Conservation (phyloP, 92 coral and sea anemone genomes). For the Hydrozoanthus gracilis region DNA sequence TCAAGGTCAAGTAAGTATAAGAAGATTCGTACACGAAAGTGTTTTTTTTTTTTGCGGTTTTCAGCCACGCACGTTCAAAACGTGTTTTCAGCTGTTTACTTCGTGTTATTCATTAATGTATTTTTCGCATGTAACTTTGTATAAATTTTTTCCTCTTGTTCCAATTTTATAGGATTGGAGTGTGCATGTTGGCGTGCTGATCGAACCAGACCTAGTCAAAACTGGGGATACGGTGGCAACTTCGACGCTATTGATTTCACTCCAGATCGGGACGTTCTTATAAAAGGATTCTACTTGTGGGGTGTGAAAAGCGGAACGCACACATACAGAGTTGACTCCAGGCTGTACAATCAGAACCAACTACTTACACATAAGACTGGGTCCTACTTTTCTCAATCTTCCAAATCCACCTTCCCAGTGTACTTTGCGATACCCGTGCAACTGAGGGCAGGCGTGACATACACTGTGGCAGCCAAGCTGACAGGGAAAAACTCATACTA, state of each 20-base stretch:
- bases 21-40: no score
- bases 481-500: neutral
- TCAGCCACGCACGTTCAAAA: no score
- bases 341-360: constrained; percentile 49
- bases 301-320: constrained; percentile 25
- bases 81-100: no score
- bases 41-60: no score
- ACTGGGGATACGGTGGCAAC: neutral
- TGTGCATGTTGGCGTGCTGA: constrained; percentile 54
- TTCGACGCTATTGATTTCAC: constrained; percentile 47
- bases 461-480: constrained; percentile 44
- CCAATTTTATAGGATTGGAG: neutral
- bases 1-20: no score
- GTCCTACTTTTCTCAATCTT: constrained; percentile 31
- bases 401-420: constrained; percentile 43
- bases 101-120: no score
- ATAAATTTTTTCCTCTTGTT: no score
- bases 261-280: constrained; percentile 28
- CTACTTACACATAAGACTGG: constrained; percentile 54
- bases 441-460: constrained; percentile 36
- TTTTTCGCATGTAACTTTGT: no score
- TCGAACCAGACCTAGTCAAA: neutral
- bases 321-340: constrained; percentile 28
- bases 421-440: constrained; percentile 23
- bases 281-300: constrained; percentile 44